A percentile compares a stretch with the other conserved stretches of the same genome.
These are phyloP conservation scores for Brachionus asplanchnoidis DNA, from an alignment of 1,140 invertebrate species.

Conservation along the genomic window DNA sequence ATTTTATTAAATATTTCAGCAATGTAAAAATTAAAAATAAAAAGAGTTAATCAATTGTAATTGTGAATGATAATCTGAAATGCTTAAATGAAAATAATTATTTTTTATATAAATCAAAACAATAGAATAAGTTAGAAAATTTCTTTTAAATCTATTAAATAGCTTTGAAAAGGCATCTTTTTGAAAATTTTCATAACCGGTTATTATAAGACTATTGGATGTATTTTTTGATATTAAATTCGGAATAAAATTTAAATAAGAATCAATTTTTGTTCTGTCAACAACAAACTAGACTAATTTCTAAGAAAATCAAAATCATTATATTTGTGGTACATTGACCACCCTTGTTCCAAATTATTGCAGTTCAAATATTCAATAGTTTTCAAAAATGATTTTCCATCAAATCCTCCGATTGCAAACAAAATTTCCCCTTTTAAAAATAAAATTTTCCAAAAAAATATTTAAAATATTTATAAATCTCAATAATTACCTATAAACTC, in stretches of 20 bases:
- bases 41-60: neutral
- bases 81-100: neutral
- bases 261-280: neutral
- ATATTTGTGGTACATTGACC: slow-evolving; percentile 36
- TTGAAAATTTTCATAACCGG: neutral
- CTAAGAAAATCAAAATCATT: slow-evolving; percentile 19
- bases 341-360: slow-evolving; percentile 33
- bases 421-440: slow-evolving; percentile 21
- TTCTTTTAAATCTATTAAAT: neutral
- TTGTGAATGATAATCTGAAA: neutral
- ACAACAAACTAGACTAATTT: neutral
- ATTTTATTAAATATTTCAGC: neutral
- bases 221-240: neutral
- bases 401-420: slow-evolving; percentile 37
- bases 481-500: slow-evolving; percentile 23
- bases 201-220: neutral
- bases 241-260: neutral
- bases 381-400: slow-evolving; percentile 38
- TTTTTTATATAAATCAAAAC: neutral
- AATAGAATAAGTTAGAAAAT: neutral
- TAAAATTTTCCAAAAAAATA: neutral
- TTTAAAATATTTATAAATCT: neutral
- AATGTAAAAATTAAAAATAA: neutral
- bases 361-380: slow-evolving; percentile 36
- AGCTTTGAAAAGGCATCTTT: neutral